Percentiles rank a stretch among this genome's conserved stretches.
Evolutionary conservation across 2,113 vertebrate genomes (phyloP).

Genomic region (Xenus cinereus): DNA sequence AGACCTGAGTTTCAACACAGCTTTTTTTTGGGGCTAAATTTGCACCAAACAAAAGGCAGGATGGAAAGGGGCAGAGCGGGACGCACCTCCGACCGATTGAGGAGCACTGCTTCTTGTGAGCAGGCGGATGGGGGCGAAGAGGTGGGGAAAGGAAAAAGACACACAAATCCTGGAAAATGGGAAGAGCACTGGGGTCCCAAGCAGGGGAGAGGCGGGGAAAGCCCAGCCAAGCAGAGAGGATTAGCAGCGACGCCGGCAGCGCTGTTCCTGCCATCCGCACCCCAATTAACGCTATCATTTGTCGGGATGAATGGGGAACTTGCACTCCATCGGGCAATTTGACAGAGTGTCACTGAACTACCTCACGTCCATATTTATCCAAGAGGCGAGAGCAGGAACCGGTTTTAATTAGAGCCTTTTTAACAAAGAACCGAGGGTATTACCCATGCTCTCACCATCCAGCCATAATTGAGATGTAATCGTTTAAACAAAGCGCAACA

Average conservation of each 20-base stretch:
- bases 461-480: conserved; percentile 52
- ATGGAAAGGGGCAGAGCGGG: fast-evolving
- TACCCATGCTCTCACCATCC: conserved; percentile 55
- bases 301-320: conserved; percentile 42
- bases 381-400: conserved; percentile 27
- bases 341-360: conserved; percentile 47
- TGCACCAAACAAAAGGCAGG: neutral
- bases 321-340: conserved; percentile 22
- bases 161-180: neutral
- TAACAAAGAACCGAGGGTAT: conserved; percentile 26
- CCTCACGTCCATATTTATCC: conserved; percentile 38
- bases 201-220: neutral
- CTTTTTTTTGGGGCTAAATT: neutral
- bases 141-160: neutral
- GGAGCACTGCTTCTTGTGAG: neutral
- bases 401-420: conserved; percentile 59
- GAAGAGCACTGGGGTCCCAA: neutral
- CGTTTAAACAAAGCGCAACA: conserved; percentile 65
- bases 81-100: neutral
- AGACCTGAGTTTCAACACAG: fast-evolving
- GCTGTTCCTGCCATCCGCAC: neutral
- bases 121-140: neutral
- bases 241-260: neutral
- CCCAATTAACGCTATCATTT: conserved; percentile 26
- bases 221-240: neutral